These are phyloP conservation scores for Pelusios castaneus DNA, from an alignment of 2,113 vertebrate genomes.

Conservation along the genomic window DNA sequence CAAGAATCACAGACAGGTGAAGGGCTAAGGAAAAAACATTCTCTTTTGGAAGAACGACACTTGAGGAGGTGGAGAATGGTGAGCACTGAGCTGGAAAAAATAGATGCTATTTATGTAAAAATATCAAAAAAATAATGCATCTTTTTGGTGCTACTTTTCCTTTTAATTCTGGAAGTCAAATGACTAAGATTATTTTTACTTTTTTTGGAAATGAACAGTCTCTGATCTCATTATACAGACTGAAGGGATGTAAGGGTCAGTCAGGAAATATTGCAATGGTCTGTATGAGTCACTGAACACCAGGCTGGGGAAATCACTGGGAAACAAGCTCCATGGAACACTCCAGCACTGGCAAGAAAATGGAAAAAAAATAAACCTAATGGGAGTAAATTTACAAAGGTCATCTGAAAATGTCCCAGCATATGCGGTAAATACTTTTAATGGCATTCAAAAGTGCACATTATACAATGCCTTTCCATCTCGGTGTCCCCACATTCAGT, in stretches of 20 bases:
- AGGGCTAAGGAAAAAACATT: neutral
- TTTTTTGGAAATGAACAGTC: neutral
- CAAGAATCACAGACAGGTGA: neutral
- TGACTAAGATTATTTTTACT: neutral
- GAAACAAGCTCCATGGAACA: neutral
- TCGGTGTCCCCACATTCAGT: neutral
- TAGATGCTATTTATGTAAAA: neutral
- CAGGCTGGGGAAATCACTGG: constrained; percentile 16
- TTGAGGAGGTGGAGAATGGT: neutral
- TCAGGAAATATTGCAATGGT: constrained; percentile 15
- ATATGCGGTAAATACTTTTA: neutral
- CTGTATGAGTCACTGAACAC: constrained; percentile 32
- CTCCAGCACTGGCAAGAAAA: constrained; percentile 2
- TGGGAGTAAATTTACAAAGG: neutral
- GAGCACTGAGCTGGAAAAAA: neutral
- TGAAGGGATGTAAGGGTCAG: constrained; percentile 30
- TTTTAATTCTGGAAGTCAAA: neutral
- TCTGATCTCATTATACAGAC: constrained; percentile 1
- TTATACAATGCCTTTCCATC: neutral
- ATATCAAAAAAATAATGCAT: neutral
- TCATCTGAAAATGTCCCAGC: constrained; percentile 3
- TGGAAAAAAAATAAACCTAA: neutral
- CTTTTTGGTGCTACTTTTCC: constrained; percentile 20
- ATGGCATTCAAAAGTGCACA: neutral
- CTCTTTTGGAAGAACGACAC: neutral